A percentile compares a stretch with the other conserved stretches of the same genome.
phyloP scores from a whole-genome alignment of 2,113 vertebrate genomes.

The Todiramphus chloris region DNA sequence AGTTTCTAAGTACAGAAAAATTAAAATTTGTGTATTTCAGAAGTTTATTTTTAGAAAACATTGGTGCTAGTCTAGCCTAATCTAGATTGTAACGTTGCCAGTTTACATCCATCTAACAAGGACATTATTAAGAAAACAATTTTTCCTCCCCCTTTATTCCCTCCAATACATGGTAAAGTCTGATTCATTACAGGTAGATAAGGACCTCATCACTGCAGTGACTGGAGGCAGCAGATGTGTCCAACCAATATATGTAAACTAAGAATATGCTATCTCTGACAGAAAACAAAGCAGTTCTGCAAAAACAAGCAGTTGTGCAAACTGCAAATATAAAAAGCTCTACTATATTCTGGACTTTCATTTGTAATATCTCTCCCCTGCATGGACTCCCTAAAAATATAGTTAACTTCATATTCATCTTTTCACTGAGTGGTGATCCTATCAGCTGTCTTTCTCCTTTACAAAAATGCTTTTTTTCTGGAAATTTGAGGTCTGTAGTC shows the following conservation, averaged over 20 bases:
- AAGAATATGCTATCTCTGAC: background rate
- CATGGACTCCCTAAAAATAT: background rate
- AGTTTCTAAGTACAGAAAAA: background rate
- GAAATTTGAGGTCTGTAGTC: background rate
- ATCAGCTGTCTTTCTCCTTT: background rate
- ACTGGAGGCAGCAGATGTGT: background rate
- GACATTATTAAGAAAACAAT: background rate
- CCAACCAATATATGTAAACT: background rate
- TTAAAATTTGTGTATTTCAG: background rate
- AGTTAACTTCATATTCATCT: background rate
- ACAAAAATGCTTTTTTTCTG: background rate
- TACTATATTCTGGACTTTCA: background rate
- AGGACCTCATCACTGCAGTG: background rate
- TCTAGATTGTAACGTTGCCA: background rate
- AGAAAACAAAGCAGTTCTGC: background rate
- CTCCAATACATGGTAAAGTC: background rate
- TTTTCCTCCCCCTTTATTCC: background rate
- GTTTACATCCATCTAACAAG: slow-evolving; percentile 15
- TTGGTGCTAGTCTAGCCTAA: background rate
- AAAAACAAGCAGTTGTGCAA: background rate
- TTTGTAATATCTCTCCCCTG: background rate
- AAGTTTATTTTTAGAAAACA: background rate
- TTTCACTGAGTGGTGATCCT: background rate
- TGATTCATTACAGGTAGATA: background rate
- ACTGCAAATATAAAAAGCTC: background rate